Percentiles rank a stretch among this genome's conserved stretches.
Evolutionary conservation across 2,888 invertebrate genomes (phyloP).

Genomic region (Tanytarsus gracilentus): DNA sequence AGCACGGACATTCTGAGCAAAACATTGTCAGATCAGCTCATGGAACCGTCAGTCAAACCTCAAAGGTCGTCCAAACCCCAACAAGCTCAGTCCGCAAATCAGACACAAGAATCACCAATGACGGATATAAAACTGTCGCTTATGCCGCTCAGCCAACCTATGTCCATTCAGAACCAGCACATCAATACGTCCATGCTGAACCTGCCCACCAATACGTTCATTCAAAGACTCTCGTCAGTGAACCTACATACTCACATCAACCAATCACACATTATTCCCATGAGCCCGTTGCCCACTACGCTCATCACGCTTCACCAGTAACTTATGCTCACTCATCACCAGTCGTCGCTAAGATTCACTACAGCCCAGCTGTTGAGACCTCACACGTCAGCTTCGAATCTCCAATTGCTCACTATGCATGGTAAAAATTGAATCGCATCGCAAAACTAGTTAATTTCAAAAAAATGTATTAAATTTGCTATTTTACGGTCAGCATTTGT

Average conservation of each 20-base stretch:
- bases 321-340: background rate
- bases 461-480: too few relatives aligned
- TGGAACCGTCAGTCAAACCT: constrained; percentile 30
- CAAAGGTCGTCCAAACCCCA: constrained; percentile 29
- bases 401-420: constrained; percentile 22
- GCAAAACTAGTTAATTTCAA: too few relatives aligned
- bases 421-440: too few relatives aligned
- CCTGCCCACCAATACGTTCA: constrained; percentile 1
- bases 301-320: constrained; percentile 1
- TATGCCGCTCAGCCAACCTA: background rate
- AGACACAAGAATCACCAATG: constrained; percentile 26
- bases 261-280: background rate
- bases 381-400: constrained; percentile 20
- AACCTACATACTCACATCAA: background rate
- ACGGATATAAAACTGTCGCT: constrained; percentile 10
- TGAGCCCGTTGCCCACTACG: background rate
- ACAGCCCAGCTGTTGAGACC: constrained; percentile 20
- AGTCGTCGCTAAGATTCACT: constrained; percentile 17
- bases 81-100: constrained; percentile 30
- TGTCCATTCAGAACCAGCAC: background rate
- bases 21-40: constrained; percentile 21
- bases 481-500: too few relatives aligned
- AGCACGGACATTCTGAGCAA: constrained; percentile 26
- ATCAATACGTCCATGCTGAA: background rate
- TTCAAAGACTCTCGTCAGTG: background rate